These are phyloP conservation scores for Brassicogethes aeneus DNA, from an alignment of 2,888 invertebrate species.

Conservation along the genomic window DNA sequence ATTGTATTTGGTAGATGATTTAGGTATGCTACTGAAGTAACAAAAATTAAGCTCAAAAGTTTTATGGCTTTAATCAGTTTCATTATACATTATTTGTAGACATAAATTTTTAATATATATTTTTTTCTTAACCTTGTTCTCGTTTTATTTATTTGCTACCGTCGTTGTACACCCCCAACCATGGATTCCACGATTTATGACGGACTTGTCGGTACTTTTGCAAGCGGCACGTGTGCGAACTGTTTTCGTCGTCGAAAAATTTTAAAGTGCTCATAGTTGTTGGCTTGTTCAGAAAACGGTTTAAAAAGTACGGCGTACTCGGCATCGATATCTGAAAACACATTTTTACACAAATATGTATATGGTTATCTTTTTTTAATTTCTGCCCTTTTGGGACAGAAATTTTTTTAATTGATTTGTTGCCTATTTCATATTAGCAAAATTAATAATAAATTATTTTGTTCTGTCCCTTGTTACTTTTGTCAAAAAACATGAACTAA, in stretches of 20 bases:
- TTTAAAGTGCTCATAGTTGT: slow-evolving; percentile 16
- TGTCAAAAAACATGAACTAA: too few relatives aligned
- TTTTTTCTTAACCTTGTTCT: slow-evolving; percentile 19
- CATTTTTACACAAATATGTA: not conserved
- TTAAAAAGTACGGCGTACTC: slow-evolving; percentile 23
- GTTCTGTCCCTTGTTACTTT: too few relatives aligned
- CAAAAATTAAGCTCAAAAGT: slow-evolving; percentile 26
- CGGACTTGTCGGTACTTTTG: slow-evolving; percentile 20
- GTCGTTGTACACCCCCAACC: slow-evolving; percentile 23
- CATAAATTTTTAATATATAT: slow-evolving; percentile 27
- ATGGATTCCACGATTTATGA: slow-evolving; percentile 23
- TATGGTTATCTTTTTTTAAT: too few relatives aligned
- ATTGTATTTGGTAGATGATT: slow-evolving; percentile 23
- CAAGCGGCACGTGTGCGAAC: slow-evolving; percentile 17
- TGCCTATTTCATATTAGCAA: too few relatives aligned
- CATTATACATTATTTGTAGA: slow-evolving; percentile 25
- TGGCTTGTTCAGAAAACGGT: slow-evolving; percentile 22
- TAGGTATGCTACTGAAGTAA: slow-evolving; percentile 27
- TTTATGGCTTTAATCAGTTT: slow-evolving; percentile 25
- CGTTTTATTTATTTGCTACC: slow-evolving; percentile 14
- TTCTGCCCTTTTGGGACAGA: too few relatives aligned
- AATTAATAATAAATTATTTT: too few relatives aligned
- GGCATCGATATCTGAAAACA: slow-evolving; percentile 28
- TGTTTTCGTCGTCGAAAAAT: slow-evolving; percentile 29
- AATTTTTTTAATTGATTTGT: too few relatives aligned